Evolutionary conservation across 1,140 invertebrate genomes (phyloP), one percentile per base, ranked within the genome.

Genomic region (Leguminivora glycinivorella): DNA sequence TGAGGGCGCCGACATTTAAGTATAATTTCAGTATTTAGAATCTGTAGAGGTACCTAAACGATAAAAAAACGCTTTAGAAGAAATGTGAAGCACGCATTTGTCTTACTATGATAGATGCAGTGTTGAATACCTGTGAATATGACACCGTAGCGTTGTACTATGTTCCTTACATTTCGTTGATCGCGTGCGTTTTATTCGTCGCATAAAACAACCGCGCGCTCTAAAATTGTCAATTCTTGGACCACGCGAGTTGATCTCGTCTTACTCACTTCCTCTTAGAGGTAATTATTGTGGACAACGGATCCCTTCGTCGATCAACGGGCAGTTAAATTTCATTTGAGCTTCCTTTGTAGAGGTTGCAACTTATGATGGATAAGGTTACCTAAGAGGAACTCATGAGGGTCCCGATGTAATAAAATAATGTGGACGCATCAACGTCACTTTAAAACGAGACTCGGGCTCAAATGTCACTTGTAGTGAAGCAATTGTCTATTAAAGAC

Each of bases 271-370:
- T 87, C 83, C 83, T 85, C 73, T 70, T 72, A 80, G 74, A 77
- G 74, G 69, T 84, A 83, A 89, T 89, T 86, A 86, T 77, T 72
- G 73, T 68, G 80, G 75, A 89, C 86, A 88, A 85, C 80, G 78
- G 79, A 72, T 79, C 86, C 81, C 80, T 88, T 85, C 77, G 83
- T 84, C 84, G 88, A 84, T 88, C 80, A 84, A 81, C 80, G 77
- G 78, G 73, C 81, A 85, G 79, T 84, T 87, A 84, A 85, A 88
- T 87, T 86, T 84, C 79, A 84, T 85, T 84, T 81, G 72, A 85
- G 81, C 80, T 83, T 84, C 83, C 83, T 84, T 72, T 79, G 70
- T 77, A 71, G 78, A 78, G 76, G 77, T 74, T 78, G 73, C 73
- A 70, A 81, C 40, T 73, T 56, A 66, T 58, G 66, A 26, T 56